phyloP scores from a whole-genome alignment of 2,113 vertebrate genomes.

The Sorex fumeus region DNA sequence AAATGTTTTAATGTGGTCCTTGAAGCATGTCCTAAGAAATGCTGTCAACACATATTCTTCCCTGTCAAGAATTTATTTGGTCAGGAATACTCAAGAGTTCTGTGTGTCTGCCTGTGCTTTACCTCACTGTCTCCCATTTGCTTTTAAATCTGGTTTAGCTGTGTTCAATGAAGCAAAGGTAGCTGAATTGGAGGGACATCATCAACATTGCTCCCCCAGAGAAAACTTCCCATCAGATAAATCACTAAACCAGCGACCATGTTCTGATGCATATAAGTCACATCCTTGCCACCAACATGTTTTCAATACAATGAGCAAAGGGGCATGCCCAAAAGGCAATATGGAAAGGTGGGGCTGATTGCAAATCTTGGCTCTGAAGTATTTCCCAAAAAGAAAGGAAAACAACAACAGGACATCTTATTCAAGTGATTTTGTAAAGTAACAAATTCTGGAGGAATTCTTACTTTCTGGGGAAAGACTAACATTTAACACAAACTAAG shows the following conservation, averaged over 20 bases:
- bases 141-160: slow-evolving; percentile 60
- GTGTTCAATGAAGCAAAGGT: slow-evolving; percentile 61
- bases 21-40: slow-evolving; percentile 83
- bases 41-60: slow-evolving; percentile 79
- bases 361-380: background rate
- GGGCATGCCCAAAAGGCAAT: background rate
- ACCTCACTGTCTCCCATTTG: slow-evolving; percentile 53
- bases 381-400: slow-evolving; percentile 47
- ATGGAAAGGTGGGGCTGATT: background rate
- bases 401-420: background rate
- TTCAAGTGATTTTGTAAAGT: background rate
- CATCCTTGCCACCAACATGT: background rate
- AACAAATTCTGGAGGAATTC: too few relatives aligned
- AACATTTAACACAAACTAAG: too few relatives aligned
- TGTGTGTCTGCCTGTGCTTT: slow-evolving; percentile 32
- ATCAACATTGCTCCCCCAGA: slow-evolving; percentile 25
- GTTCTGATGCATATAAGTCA: slow-evolving; percentile 29
- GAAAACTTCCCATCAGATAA: slow-evolving; percentile 66
- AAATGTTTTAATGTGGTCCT: slow-evolving; percentile 84
- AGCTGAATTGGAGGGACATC: slow-evolving; percentile 36
- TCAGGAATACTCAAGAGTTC: slow-evolving; percentile 68
- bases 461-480: too few relatives aligned
- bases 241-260: slow-evolving; percentile 60
- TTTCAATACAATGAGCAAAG: background rate
- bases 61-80: slow-evolving; percentile 67